Evolutionary conservation across 2,888 invertebrate genomes (phyloP).

Genomic region (Ectobius pallidus): DNA sequence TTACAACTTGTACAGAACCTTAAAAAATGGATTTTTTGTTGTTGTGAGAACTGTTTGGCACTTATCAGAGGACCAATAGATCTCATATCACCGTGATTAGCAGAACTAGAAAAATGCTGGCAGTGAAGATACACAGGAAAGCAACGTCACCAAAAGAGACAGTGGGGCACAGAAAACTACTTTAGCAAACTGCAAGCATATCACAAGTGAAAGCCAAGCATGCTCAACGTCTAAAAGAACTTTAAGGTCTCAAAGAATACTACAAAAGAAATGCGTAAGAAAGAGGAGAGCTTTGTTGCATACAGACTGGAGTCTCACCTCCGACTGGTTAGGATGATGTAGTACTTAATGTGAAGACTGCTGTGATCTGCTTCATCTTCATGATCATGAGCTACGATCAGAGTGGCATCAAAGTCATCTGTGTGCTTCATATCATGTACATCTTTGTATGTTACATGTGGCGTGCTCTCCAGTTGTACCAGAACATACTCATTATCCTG

Average conservation of each 20-base stretch:
- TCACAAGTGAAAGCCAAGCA: background rate
- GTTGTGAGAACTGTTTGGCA: no score
- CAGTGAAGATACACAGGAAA: background rate
- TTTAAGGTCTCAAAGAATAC: background rate
- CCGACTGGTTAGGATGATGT: conserved; percentile 65
- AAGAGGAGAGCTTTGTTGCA: no score
- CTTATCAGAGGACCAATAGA: no score
- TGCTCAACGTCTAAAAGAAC: background rate
- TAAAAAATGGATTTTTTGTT: no score
- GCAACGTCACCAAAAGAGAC: background rate
- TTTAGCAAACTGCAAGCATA: background rate
- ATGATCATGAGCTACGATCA: conserved; percentile 65
- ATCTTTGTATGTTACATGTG: conserved; percentile 64
- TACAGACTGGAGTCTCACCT: conserved; percentile 53
- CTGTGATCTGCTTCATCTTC: conserved; percentile 50
- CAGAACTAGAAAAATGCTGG: no score
- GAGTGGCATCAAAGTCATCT: conserved; percentile 71
- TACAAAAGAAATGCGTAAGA: background rate
- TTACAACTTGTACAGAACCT: no score
- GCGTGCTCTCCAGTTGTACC: conserved; percentile 64
- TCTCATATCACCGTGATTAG: no score
- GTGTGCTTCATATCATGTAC: conserved; percentile 64
- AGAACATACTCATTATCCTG: conserved; percentile 65
- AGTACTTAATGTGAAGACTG: conserved; percentile 62
- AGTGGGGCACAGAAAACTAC: background rate